A percentile compares a stretch with the other conserved stretches of the same genome.
These are phyloP conservation scores for Cyanoramphus novaezelandiae DNA, from an alignment of 2,113 vertebrate genomes.

Conservation along the genomic window DNA sequence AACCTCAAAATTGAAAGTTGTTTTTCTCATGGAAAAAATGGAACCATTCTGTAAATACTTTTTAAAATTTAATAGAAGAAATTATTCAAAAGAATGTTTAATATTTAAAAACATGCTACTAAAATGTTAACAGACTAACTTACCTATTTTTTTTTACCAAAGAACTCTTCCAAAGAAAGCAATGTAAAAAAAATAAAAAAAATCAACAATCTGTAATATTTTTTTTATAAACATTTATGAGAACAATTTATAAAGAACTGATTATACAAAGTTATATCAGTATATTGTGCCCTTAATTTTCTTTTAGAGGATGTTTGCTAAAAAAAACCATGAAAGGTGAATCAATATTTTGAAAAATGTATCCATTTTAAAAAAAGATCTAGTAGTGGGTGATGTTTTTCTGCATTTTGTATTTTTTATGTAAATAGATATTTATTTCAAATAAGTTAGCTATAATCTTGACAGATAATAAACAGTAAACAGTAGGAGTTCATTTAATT, in stretches of 20 bases:
- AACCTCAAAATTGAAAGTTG: neutral
- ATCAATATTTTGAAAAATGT: neutral
- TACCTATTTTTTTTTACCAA: neutral
- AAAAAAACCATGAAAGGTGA: neutral
- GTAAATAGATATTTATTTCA: neutral
- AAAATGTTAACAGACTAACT: neutral
- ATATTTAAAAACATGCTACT: neutral
- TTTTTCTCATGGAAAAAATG: neutral
- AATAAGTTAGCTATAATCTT: neutral
- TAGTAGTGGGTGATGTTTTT: fast-evolving
- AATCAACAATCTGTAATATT: neutral
- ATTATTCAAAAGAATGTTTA: neutral
- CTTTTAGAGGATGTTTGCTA: neutral
- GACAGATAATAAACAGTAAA: neutral
- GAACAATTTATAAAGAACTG: neutral
- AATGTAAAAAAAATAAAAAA: neutral
- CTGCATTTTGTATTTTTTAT: neutral
- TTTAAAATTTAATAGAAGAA: fast-evolving
- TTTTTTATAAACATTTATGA: neutral
- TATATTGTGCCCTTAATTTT: neutral
- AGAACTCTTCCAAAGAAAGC: neutral
- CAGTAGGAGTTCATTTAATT: neutral
- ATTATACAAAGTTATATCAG: neutral
- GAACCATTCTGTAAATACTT: neutral
- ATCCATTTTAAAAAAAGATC: neutral